These are phyloP conservation scores for Campaea margaritaria DNA, from an alignment of 2,888 invertebrate genomes.

Conservation along the genomic window DNA sequence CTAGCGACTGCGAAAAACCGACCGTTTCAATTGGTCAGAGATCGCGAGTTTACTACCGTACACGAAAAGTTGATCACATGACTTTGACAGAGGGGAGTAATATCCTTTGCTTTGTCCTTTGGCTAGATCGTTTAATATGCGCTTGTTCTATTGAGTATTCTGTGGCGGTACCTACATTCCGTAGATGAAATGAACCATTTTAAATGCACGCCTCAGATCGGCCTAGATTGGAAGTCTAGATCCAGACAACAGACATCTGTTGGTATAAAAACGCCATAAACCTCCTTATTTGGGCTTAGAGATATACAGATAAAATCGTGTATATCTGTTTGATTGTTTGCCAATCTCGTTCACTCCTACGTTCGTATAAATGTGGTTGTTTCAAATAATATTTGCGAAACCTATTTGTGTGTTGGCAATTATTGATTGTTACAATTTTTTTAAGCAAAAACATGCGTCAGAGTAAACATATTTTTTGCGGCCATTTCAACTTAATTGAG, in stretches of 20 bases:
- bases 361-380: conserved; percentile 3
- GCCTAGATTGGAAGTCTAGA: conserved; percentile 16
- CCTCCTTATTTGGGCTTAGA: conserved; percentile 4
- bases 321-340: conserved; percentile 4
- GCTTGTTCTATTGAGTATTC: not conserved
- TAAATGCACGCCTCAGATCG: conserved; percentile 16
- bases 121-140: too few species aligned
- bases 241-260: conserved; percentile 14
- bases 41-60: too few species aligned
- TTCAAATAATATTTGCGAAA: conserved; percentile 23
- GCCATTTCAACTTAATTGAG: not conserved
- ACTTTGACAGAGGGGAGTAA: too few species aligned
- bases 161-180: conserved; percentile 2
- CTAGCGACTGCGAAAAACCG: too few species aligned
- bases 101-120: too few species aligned
- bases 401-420: conserved; percentile 10
- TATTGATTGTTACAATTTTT: conserved; percentile 9
- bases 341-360: conserved; percentile 9
- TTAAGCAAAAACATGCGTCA: conserved; percentile 4
- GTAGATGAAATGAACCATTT: conserved; percentile 12
- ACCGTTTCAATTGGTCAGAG: too few species aligned
- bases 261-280: conserved; percentile 11
- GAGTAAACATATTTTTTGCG: not conserved
- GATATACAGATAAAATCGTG: not conserved
- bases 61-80: too few species aligned